Percentiles rank a stretch among this genome's conserved stretches.
Conservation (phyloP, 1,140 invertebrate genomes). For the Aphaenogaster ashmeadi region DNA sequence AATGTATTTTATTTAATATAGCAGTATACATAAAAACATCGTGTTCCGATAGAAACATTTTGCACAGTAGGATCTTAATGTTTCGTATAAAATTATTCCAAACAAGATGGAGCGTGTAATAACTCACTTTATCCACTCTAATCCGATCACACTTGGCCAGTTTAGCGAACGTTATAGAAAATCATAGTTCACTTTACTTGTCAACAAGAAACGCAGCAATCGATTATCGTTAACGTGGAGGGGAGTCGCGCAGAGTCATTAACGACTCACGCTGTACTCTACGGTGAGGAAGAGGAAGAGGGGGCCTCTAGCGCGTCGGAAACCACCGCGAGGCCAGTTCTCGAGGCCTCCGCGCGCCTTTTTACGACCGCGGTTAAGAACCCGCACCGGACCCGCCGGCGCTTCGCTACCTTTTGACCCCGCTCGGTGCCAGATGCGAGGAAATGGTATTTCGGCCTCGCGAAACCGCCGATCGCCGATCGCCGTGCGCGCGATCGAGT, state of each 20-base stretch:
- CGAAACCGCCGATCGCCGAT: slow-evolving; percentile 13
- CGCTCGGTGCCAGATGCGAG: slow-evolving; percentile 62
- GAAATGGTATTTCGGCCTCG: slow-evolving; percentile 47
- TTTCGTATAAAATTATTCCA: neutral
- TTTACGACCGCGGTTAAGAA: slow-evolving; percentile 62
- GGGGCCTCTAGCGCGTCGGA: slow-evolving; percentile 49
- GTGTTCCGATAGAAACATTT: neutral
- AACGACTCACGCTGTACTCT: slow-evolving; percentile 30
- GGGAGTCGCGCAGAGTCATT: slow-evolving; percentile 20
- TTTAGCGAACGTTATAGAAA: slow-evolving; percentile 12
- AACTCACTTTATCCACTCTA: neutral
- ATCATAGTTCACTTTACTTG: slow-evolving; percentile 18
- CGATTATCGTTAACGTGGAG: slow-evolving; percentile 10
- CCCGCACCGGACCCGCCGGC: slow-evolving; percentile 55
- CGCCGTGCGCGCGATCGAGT: slow-evolving; percentile 4
- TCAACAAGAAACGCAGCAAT: slow-evolving; percentile 4
- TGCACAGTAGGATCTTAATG: neutral
- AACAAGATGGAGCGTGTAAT: neutral
- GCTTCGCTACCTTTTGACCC: slow-evolving; percentile 64
- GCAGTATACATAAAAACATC: neutral
- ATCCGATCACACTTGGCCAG: neutral
- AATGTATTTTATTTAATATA: neutral
- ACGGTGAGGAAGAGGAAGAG: neutral
- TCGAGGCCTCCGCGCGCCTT: slow-evolving; percentile 50
- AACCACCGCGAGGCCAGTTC: slow-evolving; percentile 73